phyloP scores from a whole-genome alignment of 2,113 vertebrate species.

The Phoenicopterus ruber region DNA sequence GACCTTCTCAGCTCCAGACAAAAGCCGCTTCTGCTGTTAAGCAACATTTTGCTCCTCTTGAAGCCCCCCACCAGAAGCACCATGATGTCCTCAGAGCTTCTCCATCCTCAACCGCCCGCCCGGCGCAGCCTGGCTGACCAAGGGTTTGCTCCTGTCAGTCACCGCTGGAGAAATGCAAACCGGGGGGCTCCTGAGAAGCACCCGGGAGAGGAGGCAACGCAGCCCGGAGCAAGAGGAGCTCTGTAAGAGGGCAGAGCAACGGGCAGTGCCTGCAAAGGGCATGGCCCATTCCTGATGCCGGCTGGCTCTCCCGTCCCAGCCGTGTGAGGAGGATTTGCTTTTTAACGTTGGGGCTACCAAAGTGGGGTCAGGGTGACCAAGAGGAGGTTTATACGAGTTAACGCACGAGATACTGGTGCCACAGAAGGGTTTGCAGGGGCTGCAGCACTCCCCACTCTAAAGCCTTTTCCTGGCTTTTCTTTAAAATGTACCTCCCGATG shows the following conservation, averaged over 20 bases:
- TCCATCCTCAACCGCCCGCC: background rate
- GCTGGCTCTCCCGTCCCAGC: background rate
- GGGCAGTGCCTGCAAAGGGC: background rate
- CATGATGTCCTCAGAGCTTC: background rate
- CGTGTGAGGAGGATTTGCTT: background rate
- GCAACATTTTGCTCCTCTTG: background rate
- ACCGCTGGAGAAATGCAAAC: background rate
- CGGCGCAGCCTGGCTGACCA: background rate
- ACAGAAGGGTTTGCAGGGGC: background rate
- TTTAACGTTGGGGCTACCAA: background rate
- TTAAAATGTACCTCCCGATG: background rate
- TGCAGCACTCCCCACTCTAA: background rate
- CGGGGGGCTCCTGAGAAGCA: background rate
- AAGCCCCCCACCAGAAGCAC: background rate
- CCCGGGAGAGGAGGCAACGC: background rate
- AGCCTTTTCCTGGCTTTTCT: background rate
- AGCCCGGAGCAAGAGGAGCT: background rate
- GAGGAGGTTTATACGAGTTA: background rate
- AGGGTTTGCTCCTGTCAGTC: background rate
- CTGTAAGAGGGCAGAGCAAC: background rate
- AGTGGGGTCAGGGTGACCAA: background rate
- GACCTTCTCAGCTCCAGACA: background rate
- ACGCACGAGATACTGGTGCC: background rate
- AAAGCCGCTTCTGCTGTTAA: background rate
- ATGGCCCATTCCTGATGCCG: fast-evolving